Evolutionary conservation across 2,113 vertebrate genomes (phyloP), one percentile per base, ranked within the genome.

Genomic region (Erythrolamprus reginae): DNA sequence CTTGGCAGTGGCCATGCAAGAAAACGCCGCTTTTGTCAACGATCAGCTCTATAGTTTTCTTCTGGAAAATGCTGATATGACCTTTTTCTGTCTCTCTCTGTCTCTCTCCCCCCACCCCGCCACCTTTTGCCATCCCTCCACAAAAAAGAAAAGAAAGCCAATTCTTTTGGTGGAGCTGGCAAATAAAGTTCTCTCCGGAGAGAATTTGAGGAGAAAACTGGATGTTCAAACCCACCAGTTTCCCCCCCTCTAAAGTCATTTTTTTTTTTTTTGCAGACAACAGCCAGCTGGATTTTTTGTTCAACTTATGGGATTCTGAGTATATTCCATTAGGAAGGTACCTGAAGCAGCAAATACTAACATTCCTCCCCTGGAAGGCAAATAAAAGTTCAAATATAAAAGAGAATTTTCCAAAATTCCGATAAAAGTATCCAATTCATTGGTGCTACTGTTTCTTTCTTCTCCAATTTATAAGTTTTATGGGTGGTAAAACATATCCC

Each of bases 21-120:
- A 95, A 96, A 97, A 94, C 47, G 96, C 93, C 94, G 95, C 96
- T 94, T 97, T 97, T 97, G 98, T 97, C 98, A 99, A 99, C 98
- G 97, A 98, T 98, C 98, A 97, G 98, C 98, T 96, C 96, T 97
- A 97, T 98, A 98, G 98, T 97, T 98, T 97, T 97, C 96, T 96
- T 97, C 95, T 95, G 19, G 92, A 97, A 99, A 98, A 96, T 97
- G 98, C 98, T 99, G 98, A 99, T 77, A 38, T 3, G 33, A 38
- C 17, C 17, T 38, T 21, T 77, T 38, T 97, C 95, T 94, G 91
- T 93, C 96, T 92, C 95, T 92, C 93, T n/a, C n/a, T n/a, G n/a
- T n/a, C n/a, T n/a, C n/a, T n/a, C n/a, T n/a, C 89, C 92, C 94
- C 88, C 94, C 45, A 45, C 94, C 90, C 85, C 93, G 0, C 42